phyloP scores from a whole-genome alignment of 2,888 invertebrate species.

The Drosophila helvetica region DNA sequence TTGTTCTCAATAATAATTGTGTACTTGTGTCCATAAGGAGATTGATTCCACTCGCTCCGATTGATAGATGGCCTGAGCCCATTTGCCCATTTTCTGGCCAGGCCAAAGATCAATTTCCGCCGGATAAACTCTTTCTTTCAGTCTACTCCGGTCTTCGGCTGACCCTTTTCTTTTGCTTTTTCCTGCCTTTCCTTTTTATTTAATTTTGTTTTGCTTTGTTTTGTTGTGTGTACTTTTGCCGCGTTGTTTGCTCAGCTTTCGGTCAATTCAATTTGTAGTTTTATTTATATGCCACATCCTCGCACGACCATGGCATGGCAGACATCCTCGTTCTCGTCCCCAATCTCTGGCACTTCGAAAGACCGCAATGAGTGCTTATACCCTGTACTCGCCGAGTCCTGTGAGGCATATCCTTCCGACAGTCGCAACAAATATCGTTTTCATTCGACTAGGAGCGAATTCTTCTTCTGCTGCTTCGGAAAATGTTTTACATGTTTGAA shows the following conservation, averaged over 20 bases:
- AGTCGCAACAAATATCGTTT: no score
- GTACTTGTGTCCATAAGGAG: not conserved
- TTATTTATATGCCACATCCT: slow-evolving; percentile 40
- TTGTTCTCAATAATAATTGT: not conserved
- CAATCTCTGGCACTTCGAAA: not conserved
- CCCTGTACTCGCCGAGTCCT: no score
- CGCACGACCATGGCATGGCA: not conserved
- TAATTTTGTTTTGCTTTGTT: slow-evolving; percentile 3
- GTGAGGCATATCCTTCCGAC: no score
- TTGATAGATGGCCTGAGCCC: slow-evolving; percentile 7
- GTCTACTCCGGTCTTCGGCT: slow-evolving; percentile 5
- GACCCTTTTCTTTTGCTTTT: slow-evolving; percentile 3
- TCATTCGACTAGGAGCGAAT: no score
- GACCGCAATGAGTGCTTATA: not conserved
- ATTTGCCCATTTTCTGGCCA: not conserved
- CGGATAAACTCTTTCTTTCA: slow-evolving; percentile 15
- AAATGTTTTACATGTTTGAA: no score
- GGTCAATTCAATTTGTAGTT: slow-evolving; percentile 60
- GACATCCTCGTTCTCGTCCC: no score
- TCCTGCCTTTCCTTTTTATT: not conserved
- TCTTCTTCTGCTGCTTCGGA: no score
- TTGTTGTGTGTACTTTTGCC: slow-evolving; percentile 5
- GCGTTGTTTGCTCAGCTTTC: slow-evolving; percentile 18
- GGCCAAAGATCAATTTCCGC: slow-evolving; percentile 17
- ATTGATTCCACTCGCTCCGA: not conserved